Percentiles rank a stretch among this genome's conserved stretches.
phyloP scores from a whole-genome alignment of 1,140 invertebrate genomes.

The Dreissena rostriformis region DNA sequence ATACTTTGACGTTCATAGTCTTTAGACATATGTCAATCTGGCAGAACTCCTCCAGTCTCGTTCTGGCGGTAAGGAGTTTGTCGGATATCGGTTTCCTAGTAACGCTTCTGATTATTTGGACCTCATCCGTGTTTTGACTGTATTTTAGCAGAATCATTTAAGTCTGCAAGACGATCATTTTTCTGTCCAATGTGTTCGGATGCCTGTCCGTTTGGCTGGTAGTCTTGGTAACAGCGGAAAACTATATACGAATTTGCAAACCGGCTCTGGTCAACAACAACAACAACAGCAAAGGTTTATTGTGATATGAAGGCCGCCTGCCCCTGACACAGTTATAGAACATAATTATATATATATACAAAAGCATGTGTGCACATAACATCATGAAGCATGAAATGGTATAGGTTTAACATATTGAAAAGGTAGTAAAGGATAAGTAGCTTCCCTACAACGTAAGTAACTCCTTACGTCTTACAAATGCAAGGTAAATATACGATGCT shows the following conservation, averaged over 20 bases:
- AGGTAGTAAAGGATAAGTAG: too few relatives aligned
- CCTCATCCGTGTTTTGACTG: constrained; percentile 81
- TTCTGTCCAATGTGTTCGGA: constrained; percentile 74
- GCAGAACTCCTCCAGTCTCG: constrained; percentile 65
- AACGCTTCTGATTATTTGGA: constrained; percentile 81
- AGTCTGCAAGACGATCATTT: constrained; percentile 76
- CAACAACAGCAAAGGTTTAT: too few relatives aligned
- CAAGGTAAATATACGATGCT: too few relatives aligned
- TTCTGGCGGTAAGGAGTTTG: constrained; percentile 64
- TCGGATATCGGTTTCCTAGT: constrained; percentile 66
- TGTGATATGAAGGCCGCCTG: too few relatives aligned
- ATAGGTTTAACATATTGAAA: too few relatives aligned
- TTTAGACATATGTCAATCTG: constrained; percentile 61
- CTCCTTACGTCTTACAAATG: too few relatives aligned
- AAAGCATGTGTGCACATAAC: too few relatives aligned
- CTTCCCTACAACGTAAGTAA: too few relatives aligned
- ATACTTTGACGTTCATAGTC: constrained; percentile 56
- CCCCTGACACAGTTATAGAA: too few relatives aligned
- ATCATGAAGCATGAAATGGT: too few relatives aligned
- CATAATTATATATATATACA: too few relatives aligned
- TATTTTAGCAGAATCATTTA: constrained; percentile 68
- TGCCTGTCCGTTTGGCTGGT: constrained; percentile 80
- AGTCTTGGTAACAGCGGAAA: constrained; percentile 69
- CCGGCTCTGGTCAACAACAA: constrained; percentile 70
- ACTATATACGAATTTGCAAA: constrained; percentile 75